These are phyloP conservation scores for Sesamia inferens DNA, from an alignment of 2,888 invertebrate genomes.

Conservation along the genomic window DNA sequence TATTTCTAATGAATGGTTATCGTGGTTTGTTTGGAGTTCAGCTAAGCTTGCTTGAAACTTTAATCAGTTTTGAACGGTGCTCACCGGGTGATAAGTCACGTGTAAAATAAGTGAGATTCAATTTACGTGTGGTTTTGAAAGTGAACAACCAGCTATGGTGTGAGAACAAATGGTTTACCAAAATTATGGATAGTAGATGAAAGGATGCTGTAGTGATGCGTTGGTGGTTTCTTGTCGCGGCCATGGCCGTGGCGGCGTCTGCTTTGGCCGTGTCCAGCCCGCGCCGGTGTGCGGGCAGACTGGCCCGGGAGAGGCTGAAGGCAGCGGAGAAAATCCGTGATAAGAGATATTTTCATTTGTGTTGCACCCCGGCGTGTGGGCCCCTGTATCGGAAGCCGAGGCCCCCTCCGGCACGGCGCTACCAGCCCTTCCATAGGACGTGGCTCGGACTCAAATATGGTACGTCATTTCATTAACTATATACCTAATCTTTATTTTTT, in stretches of 20 bases:
- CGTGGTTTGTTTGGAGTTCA: slow-evolving; percentile 33
- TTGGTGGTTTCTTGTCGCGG: slow-evolving; percentile 57
- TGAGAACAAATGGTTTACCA: slow-evolving; percentile 26
- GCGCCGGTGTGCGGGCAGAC: slow-evolving; percentile 82
- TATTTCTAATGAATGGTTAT: slow-evolving; percentile 54
- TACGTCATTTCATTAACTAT: slow-evolving; percentile 63
- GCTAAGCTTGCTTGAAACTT: slow-evolving; percentile 49
- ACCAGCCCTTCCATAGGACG: slow-evolving; percentile 85
- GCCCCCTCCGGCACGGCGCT: slow-evolving; percentile 73
- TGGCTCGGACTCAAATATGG: slow-evolving; percentile 86
- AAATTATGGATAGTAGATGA: slow-evolving; percentile 47
- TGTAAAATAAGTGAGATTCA: slow-evolving; percentile 11
- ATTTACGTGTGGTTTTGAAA: slow-evolving; percentile 8
- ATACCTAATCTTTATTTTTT: not conserved
- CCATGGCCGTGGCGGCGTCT: slow-evolving; percentile 56
- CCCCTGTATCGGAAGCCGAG: slow-evolving; percentile 71
- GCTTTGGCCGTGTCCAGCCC: slow-evolving; percentile 77
- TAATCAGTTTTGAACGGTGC: slow-evolving; percentile 36
- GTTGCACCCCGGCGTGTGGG: slow-evolving; percentile 81
- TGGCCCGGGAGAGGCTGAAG: slow-evolving; percentile 84
- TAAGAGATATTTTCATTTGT: slow-evolving; percentile 82
- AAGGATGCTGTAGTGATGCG: slow-evolving; percentile 57
- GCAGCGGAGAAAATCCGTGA: slow-evolving; percentile 87
- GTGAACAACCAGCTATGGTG: slow-evolving; percentile 15
- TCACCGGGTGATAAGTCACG: slow-evolving; percentile 45